Base-by-base conservation (phyloP, 2,888 invertebrate species). In the Glaucopsyche alexis region DNA sequence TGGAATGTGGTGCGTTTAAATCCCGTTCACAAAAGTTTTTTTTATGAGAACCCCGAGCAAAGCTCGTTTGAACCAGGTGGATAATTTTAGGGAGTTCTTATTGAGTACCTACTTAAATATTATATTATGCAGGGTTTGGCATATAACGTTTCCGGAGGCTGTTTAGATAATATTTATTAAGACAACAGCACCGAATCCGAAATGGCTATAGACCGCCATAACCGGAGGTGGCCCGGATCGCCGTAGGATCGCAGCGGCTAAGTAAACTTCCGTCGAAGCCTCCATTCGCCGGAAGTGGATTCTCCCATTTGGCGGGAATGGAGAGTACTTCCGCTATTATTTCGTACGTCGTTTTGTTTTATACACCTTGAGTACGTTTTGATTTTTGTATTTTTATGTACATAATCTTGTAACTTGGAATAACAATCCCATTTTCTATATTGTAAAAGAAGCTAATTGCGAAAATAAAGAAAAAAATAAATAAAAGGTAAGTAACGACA, bases 181-280 rank as follows among this genome's bases (percentile, higher is more conserved):
- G 60, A 60, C 60, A 60, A 60, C 60, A 60, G 69, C 69, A 71
- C 52, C 52, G 50, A 52, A 52, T 4, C 38, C 52, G 49, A 40
- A 71, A 52, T 72, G 50, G 73, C 71, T 74, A 60, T 75, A 74
- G 71, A 74, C 73, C 75, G 73, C 76, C 76, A 76, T 78, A 75
- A 81, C 81, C 82, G 85, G 82, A 83, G 80, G 84, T 82, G 85
- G 84, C 81, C 83, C 81, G 83, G 82, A 82, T 82, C 82, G 49
- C 72, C 72, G 66, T 66, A 72, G 72, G 72, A 66, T 50, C 72
- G 71, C 76, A 72, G 84, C 80, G 84, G 84, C 84, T 88, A 88
- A 89, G 89, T 89, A 89, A 89, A 88, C 88, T 88, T 89, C 90
- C 90, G 87, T 81, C 81, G 84, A 80, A 78, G 84, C 81, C 81